Evolutionary conservation across 1,140 invertebrate genomes (phyloP), one percentile per base, ranked within the genome.

Genomic region (Lucilia cuprina): DNA sequence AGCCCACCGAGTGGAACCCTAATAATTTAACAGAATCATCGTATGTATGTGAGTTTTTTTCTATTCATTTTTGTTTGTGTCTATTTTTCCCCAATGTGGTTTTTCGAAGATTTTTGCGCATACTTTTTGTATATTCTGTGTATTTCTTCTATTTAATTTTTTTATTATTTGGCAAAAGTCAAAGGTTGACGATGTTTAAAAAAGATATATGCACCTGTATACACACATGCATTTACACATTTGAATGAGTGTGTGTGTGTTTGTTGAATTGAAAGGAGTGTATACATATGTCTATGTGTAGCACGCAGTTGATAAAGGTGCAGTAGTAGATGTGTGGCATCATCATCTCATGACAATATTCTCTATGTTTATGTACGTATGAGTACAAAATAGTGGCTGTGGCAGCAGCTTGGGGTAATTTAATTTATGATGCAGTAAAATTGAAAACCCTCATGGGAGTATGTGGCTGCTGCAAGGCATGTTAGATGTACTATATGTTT

Each of bases 381-480:
- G 30, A 35, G 74, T 41, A 70, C 9, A 25, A 21, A 70, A 70
- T 70, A 70, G 74, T 77, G 74, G 41, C 17, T 50, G 77, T 49
- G 41, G 77, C 77, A 80, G 30, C 77, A 80, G 77, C 77, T 80
- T 80, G 77, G 75, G 88, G 88, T 89, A 89, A 89, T 89, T 89
- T 89, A 89, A 89, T 89, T 89, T 89, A 89, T 89, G 88, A 89
- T 89, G 88, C 88, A 89, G 88, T 89, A 89, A 89, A 89, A 89
- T 89, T 89, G 88, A 89, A 89, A 89, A 89, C 87, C 88, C 88
- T 88, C 82, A 70, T 35, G 82, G 65, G 82, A 83, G n/a, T 83
- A 74, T 30, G 50, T 82, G 19, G 19, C 77, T 80, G 77, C 77
- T 80, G 77, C 41, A 80, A 70, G 77, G 41, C 77, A 49, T 80